Conservation (phyloP, 2,888 invertebrate genomes). For the Strigamia transsilvanica region DNA sequence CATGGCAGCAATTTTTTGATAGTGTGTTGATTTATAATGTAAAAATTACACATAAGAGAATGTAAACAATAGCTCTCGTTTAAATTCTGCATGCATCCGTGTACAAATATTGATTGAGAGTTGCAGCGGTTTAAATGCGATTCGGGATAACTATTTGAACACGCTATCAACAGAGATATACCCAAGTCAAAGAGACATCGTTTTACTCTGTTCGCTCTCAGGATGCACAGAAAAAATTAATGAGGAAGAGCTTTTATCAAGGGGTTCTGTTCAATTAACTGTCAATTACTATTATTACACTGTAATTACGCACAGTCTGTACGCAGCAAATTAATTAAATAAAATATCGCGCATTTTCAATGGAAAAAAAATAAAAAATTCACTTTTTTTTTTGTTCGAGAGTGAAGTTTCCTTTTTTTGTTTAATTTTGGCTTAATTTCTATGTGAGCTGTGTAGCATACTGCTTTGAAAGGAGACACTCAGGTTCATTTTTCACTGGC, state of each 20-base stretch:
- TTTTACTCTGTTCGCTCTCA: neutral
- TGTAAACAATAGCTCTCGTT: constrained; percentile 22
- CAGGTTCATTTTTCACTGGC: constrained; percentile 49
- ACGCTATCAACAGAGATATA: constrained; percentile 28
- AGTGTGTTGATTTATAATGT: constrained; percentile 53
- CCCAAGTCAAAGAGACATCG: neutral
- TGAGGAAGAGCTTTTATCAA: constrained; percentile 43
- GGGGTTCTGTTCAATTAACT: constrained; percentile 34
- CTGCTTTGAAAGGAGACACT: constrained; percentile 49
- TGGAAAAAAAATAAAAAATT: neutral
- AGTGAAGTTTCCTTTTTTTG: constrained; percentile 38
- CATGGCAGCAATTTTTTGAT: constrained; percentile 52
- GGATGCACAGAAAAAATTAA: constrained; percentile 41
- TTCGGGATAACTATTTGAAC: constrained; percentile 2
- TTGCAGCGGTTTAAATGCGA: constrained; percentile 1
- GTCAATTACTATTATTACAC: constrained; percentile 37
- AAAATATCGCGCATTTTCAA: neutral
- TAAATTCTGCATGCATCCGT: constrained; percentile 5
- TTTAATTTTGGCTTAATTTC: constrained; percentile 49
- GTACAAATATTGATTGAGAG: constrained; percentile 37
- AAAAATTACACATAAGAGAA: constrained; percentile 50
- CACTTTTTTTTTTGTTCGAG: constrained; percentile 6
- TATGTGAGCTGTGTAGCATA: constrained; percentile 49
- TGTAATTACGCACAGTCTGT: constrained; percentile 4
- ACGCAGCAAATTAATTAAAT: constrained; percentile 6